Evolutionary conservation across 2,797 vertebrate genomes (phyloP).

Genomic region (Hoplostethus atlanticus): DNA sequence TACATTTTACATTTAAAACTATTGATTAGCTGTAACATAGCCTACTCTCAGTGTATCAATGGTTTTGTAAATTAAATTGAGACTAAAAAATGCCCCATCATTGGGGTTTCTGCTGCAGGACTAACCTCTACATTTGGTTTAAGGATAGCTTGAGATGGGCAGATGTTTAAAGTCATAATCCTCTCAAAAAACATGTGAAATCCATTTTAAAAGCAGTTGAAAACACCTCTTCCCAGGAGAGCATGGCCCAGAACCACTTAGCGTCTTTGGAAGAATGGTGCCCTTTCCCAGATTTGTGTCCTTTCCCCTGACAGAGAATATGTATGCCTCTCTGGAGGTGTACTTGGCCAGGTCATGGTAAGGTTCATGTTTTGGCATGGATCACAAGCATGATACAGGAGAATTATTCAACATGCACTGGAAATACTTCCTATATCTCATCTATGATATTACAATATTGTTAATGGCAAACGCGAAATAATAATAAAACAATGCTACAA

Average conservation of each 20-base stretch:
- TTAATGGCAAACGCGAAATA: conserved; percentile 7
- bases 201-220: conserved; percentile 23
- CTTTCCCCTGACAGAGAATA: conserved; percentile 4
- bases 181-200: conserved; percentile 21
- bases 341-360: conserved; percentile 8
- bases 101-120: background rate
- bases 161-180: conserved; percentile 26
- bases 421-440: background rate
- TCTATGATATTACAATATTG: background rate
- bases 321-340: conserved; percentile 6
- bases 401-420: conserved; percentile 26
- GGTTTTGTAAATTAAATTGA: conserved; percentile 2
- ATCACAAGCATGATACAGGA: conserved; percentile 8
- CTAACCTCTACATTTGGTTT: background rate
- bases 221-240: conserved; percentile 30
- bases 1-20: background rate
- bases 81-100: background rate
- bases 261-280: conserved; percentile 19
- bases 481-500: conserved; percentile 13
- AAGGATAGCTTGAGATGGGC: conserved; percentile 2
- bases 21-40: background rate
- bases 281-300: conserved; percentile 18
- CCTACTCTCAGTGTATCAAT: background rate
- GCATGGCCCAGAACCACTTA: conserved; percentile 49
- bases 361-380: conserved; percentile 14